Evolutionary conservation across 1,140 invertebrate genomes (phyloP).

Genomic region (Rhopalosiphum maidis): DNA sequence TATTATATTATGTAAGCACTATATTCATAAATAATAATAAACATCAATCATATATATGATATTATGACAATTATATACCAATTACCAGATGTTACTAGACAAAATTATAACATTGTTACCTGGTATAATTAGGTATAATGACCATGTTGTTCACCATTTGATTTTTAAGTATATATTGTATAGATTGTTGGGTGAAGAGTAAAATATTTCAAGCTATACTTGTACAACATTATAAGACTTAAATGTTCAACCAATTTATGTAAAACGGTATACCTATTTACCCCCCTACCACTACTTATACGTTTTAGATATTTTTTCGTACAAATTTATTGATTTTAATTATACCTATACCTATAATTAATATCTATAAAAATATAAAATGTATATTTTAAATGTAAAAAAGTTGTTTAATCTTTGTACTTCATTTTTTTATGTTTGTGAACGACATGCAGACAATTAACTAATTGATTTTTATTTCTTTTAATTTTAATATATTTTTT

Average conservation of each 20-base stretch:
- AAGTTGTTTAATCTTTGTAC: not conserved
- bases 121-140: not conserved
- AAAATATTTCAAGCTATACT: not conserved
- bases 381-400: not conserved
- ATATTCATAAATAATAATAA: conserved; percentile 12
- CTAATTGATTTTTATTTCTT: not conserved
- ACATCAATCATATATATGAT: not conserved
- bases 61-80: not conserved
- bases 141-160: not conserved
- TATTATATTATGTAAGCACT: not conserved
- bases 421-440: not conserved
- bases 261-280: not conserved
- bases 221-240: not conserved
- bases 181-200: not conserved
- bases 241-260: not conserved
- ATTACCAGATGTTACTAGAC: conserved; percentile 10
- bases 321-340: not conserved
- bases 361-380: not conserved
- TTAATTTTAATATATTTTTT: no score
- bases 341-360: not conserved
- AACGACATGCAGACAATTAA: not conserved
- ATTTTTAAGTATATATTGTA: not conserved
- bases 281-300: no score
- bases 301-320: not conserved
- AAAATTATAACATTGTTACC: conserved; percentile 6